Evolutionary conservation across 1,140 invertebrate species (phyloP), one percentile per base, ranked within the genome.

Genomic region (Zaprionus camerounensis): DNA sequence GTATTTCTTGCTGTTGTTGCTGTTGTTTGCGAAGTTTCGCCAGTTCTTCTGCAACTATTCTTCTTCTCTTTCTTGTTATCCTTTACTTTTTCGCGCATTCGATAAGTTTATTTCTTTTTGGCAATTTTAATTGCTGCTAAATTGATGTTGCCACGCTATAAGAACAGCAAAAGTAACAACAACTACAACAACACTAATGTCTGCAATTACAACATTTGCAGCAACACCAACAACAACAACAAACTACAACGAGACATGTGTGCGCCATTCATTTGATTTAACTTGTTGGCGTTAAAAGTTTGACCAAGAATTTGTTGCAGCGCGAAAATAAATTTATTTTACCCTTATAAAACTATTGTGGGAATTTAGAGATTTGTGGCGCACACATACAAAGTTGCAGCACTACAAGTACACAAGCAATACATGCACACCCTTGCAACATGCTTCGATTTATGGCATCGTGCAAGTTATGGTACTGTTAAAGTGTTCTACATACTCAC

Each of bases 321-420:
- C 78, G 75, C 72, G 69, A 76, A 80, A 77, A 86, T 82, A 82
- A 82, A 87, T 87, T 88, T 81, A 59, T 76, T 88, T 81, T 58
- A 65, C 85, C 78, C 78, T 88, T 81, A 78, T 67, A 88, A 88
- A 88, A 88, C 84, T 90, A 90, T 88, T 88, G 82, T 75, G 84
- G 85, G 84, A 88, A 88, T 88, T 88, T 78, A 69, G 78, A 84
- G 84, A 88, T 88, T 88, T 88, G 84, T 87, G 71, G 84, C 70
- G 64, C 71, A 58, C 65, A 65, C 38, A 41, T 15, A 41, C 38
- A 41, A 56, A 70, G 66, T 62, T 59, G 59, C 34, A 51, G 13
- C 72, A 62, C 62, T 22, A 51, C 15, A 51, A 51, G 51, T 24
- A 55, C 20, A 17, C 24, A 70, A 74, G 58, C 46, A 91, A 6